Evolutionary conservation across 2,888 invertebrate species (phyloP), one percentile per base, ranked within the genome.

Genomic region (Acleris laterana): DNA sequence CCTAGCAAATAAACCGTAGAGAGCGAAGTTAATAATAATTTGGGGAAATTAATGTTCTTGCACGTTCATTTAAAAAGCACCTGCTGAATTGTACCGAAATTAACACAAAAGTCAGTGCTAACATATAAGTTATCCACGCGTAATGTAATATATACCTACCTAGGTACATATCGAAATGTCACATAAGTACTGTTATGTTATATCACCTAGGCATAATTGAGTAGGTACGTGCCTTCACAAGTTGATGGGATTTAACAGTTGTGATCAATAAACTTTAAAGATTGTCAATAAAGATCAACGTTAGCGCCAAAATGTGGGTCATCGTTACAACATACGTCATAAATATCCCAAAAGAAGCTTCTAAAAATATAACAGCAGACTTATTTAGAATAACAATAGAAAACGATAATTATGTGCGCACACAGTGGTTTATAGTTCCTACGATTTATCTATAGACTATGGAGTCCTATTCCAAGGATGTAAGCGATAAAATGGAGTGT

Each of bases 331-430:
- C 68, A 71, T 70, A 76, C 79, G 79, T 80, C 81, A 81, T 75
- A 72, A 74, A 75, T 69, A 71, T 78, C 74, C 77, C 72, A 68
- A 80, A 79, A 81, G 76, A 79, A 79, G 75, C 71, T 59, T 75
- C 78, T 82, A 81, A 81, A 84, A 81, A 84, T 82, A 84, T 72
- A 56, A 68, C 70, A 72, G 69, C 63, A 71, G 74, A 78, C 80
- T 71, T 75, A 79, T 82, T 81, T 82, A 77, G 82, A 84, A 86
- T 85, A 81, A 84, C 84, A 87, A 87, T 86, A 74, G 77, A 71
- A 71, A 77, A 78, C 74, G 74, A 73, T 76, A 77, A 73, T 76
- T 71, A 71, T 73, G 70, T 68, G 70, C 66, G 66, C 69, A 69
- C 71, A 70, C 57, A 60, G 46, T 56, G 50, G 19, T 66, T 17